Base-by-base conservation (phyloP, 2,888 invertebrate genomes). In the Andrena marginata region DNA sequence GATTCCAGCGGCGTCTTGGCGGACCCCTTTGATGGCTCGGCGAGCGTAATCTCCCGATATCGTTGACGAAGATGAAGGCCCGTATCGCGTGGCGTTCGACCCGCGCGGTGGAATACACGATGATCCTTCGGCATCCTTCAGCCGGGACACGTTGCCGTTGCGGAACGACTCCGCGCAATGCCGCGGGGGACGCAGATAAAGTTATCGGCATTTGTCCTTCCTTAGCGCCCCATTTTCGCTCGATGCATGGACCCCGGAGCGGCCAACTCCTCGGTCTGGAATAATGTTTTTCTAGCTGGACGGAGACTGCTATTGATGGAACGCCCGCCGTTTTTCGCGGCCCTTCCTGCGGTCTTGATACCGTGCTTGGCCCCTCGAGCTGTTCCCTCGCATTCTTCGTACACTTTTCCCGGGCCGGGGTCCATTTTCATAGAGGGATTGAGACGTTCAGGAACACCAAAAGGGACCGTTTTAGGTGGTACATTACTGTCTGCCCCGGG, bases 1-100 rank as follows among this genome's bases (percentile, higher is more conserved):
- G 26, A 56, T 77, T 59, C 48, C 56, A 7, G 20, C 10, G 42
- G 20, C 64, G 56, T 59, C 23, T 23, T 62, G 8, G 7, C 3
- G 26, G 49, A 35, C 4, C 13, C 33, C 35, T 31, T 16, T 7
- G 29, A 67, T 33, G 31, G 51, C 63, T 33, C 2, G 10, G 3
- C 2, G 56, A 59, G 23, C 48, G 31, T 65, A 67, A 74, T 67
- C 31, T 29, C 23, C 1, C 16, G 13, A 56, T 23, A n/a, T n/a
- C n/a, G 33, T 54, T 42, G 69, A 59, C 69, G 59, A 59, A 35
- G 49, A 74, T 29, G 23, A 60, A 75, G 35, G 56, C 65, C 7
- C 26, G 16, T 49, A 49, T 65, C 62, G n/a, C 35, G 16, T 62
- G 20, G 42, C 56, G 56, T 65, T 26, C 26, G n/a, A 13, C 20